These are phyloP conservation scores for Drosophila novamexicana DNA, from an alignment of 1,140 invertebrate genomes.

Conservation along the genomic window DNA sequence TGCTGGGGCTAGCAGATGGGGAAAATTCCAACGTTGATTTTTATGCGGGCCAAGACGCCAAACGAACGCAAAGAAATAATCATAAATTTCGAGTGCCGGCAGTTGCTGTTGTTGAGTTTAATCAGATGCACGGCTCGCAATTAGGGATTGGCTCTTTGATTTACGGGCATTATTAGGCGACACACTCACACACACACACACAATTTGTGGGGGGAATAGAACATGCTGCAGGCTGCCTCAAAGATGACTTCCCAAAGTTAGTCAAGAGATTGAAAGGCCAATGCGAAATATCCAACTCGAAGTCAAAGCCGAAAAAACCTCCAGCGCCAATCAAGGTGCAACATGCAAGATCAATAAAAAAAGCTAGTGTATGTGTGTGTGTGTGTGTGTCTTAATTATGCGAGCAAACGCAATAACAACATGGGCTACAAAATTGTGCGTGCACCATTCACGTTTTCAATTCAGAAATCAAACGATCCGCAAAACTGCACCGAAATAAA, in stretches of 20 bases:
- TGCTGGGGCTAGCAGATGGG: background rate
- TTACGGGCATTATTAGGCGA: slow-evolving; percentile 24
- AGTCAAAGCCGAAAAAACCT: slow-evolving; percentile 43
- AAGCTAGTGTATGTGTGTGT: background rate
- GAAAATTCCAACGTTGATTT: slow-evolving; percentile 47
- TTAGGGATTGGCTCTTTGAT: slow-evolving; percentile 53
- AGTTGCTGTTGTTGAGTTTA: slow-evolving; percentile 12
- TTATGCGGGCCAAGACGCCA: slow-evolving; percentile 42
- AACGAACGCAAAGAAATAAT: slow-evolving; percentile 20
- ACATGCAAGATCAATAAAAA: slow-evolving; percentile 60
- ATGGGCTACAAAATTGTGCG: slow-evolving; percentile 50
- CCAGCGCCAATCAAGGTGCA: slow-evolving; percentile 53
- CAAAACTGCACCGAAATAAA: slow-evolving; percentile 34
- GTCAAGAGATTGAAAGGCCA: slow-evolving; percentile 31
- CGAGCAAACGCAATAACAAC: slow-evolving; percentile 41
- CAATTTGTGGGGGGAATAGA: background rate
- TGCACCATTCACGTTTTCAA: slow-evolving; percentile 46
- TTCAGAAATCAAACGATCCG: slow-evolving; percentile 35
- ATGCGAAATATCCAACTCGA: slow-evolving; percentile 9
- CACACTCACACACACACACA: background rate
- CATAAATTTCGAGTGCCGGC: slow-evolving; percentile 58
- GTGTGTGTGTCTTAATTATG: slow-evolving; percentile 40
- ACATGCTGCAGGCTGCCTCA: slow-evolving; percentile 1
- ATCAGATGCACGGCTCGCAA: slow-evolving; percentile 33
- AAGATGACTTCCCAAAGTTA: too few relatives aligned